Conservation (phyloP, 2,888 invertebrate species). For the Microctonus hyperodae region DNA sequence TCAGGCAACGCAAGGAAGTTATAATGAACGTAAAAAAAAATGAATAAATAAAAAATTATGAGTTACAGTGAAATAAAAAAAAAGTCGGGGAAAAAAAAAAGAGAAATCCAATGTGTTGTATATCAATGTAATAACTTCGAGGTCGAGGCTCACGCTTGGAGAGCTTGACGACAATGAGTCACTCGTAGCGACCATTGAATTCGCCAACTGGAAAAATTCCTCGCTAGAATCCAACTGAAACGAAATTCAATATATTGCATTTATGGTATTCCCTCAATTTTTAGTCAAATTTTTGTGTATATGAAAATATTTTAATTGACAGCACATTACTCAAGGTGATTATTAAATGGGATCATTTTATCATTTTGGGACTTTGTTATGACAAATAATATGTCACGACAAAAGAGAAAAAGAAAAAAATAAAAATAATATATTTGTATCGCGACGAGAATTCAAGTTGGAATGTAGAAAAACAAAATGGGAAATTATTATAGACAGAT, state of each 20-base stretch:
- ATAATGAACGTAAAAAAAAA: neutral
- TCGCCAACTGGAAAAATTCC: conserved; percentile 32
- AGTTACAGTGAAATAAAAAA: neutral
- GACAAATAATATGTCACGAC: too few relatives aligned
- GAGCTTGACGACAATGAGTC: conserved; percentile 32
- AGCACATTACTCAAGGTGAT: too few relatives aligned
- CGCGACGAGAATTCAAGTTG: too few relatives aligned
- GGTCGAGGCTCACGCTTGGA: conserved; percentile 22
- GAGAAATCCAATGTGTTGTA: conserved; percentile 9
- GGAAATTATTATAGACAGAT: too few relatives aligned
- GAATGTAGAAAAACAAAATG: too few relatives aligned
- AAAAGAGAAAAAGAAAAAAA: too few relatives aligned
- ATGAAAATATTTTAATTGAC: neutral
- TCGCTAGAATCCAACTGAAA: conserved; percentile 25
- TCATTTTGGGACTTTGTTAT: too few relatives aligned
- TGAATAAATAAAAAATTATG: neutral
- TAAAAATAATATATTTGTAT: too few relatives aligned
- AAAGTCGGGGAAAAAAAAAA: neutral
- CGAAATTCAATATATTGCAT: conserved; percentile 3
- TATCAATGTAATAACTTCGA: conserved; percentile 23
- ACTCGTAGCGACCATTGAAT: conserved; percentile 9
- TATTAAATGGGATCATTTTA: too few relatives aligned
- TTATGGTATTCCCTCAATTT: conserved; percentile 16
- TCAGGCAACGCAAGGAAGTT: neutral
- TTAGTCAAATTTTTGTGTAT: neutral